Evolutionary conservation across 2,888 invertebrate genomes (phyloP), one percentile per base, ranked within the genome.

Genomic region (Frankliniella fusca): DNA sequence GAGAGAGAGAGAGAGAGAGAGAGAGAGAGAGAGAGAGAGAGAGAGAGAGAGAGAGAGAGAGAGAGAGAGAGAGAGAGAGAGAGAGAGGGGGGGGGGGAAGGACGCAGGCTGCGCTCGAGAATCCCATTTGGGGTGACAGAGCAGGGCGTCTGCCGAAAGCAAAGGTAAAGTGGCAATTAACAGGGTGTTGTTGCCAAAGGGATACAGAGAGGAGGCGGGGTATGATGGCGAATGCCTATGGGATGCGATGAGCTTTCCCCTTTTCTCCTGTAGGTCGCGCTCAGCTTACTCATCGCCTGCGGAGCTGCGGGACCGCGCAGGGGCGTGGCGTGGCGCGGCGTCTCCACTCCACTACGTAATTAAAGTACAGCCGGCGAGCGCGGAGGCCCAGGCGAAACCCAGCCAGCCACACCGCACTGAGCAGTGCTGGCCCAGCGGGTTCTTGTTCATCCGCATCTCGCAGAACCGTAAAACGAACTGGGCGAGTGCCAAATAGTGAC

Each of bases 121-220:
- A 76, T 76, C 70, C 70, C 70, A 76, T 76, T 76, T 76, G 70
- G 70, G 70, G 27, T 27, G 70, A 76, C 70, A 76, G 70, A 27
- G 23, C 70, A 76, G 70, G 70, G 23, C 12, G 61, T 61, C 61
- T 61, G 23, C 70, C 27, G 70, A 76, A 76, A 76, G 70, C 70
- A 76, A 76, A 76, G 70, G 70, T 76, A 76, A 76, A 76, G 70
- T 76, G 70, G 70, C 70, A 76, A 76, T 76, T 76, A 76, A 76
- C 70, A 23, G 27, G 70, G 70, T 27, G 70, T 23, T 76, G 70
- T 76, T 76, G 70, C 70, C 61, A n/a, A 61, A 76, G 70, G 23
- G 15, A 38, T 38, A 38, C 38, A 38, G 38, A 38, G 38, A 38
- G 38, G 38, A 54, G 54, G 54, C 54, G 54, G 15, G 54, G 54